Evolutionary conservation across 2,113 vertebrate species (phyloP).

Genomic region (Corydoras maculifer): DNA sequence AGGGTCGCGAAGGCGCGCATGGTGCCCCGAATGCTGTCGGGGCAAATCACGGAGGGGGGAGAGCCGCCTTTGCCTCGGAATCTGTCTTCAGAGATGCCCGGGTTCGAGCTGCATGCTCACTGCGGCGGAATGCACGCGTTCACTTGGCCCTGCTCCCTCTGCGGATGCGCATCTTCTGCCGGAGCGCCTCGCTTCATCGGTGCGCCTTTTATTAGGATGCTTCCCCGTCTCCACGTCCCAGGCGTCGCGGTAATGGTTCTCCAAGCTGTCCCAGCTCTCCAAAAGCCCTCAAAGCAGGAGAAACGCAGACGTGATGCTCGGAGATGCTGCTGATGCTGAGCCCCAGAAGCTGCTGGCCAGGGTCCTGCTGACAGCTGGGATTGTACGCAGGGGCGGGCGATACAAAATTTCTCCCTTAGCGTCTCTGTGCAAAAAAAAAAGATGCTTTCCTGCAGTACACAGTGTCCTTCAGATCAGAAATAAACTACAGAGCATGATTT

Average conservation of each 20-base stretch:
- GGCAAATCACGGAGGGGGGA: too few relatives aligned
- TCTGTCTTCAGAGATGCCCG: constrained; percentile 30
- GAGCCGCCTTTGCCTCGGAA: not conserved
- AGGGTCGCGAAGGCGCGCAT: constrained; percentile 79
- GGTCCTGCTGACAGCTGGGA: constrained; percentile 22
- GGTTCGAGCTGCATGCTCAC: constrained; percentile 50
- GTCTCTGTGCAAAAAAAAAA: not conserved
- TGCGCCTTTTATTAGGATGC: not conserved
- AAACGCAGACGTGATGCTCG: not conserved
- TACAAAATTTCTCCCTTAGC: not conserved
- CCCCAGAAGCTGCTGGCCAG: constrained; percentile 10
- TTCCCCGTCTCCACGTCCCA: too few relatives aligned
- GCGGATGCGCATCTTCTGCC: constrained; percentile 22
- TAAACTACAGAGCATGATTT: too few relatives aligned
- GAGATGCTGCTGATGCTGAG: constrained; percentile 1
- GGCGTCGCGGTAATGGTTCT: too few relatives aligned
- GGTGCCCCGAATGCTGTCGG: constrained; percentile 28
- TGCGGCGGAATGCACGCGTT: constrained; percentile 60
- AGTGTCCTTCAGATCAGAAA: too few relatives aligned
- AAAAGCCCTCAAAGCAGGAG: too few relatives aligned
- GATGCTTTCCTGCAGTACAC: too few relatives aligned
- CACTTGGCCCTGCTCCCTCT: constrained; percentile 31
- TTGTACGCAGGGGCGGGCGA: not conserved
- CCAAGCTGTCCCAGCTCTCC: too few relatives aligned
- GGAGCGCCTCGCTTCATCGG: constrained; percentile 28